Base-by-base conservation (phyloP, 2,888 invertebrate genomes). In the Nycteola revayana region DNA sequence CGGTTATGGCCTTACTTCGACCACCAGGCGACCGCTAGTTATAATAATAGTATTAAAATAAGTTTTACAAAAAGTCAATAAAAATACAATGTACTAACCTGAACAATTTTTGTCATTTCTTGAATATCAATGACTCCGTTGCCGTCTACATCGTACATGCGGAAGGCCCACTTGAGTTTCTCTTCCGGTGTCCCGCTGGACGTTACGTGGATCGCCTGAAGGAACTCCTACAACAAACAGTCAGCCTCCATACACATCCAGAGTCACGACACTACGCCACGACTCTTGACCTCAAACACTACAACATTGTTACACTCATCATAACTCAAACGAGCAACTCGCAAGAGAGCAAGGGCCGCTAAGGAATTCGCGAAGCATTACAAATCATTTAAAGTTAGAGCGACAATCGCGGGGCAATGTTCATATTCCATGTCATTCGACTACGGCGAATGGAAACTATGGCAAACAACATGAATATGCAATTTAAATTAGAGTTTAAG, bases 101-200 rank as follows among this genome's bases (percentile, higher is more conserved):
- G 98, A 54, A 98, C 98, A 76, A 98, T 98, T 92, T 98, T 98
- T 52, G 97, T 97, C 98, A 98, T 98, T 92, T 98, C 98, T 80
- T 97, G 96, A 68, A 98, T 96, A 82, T 98, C 98, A 82, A 98
- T 98, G 66, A 97, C 96, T 42, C 98, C 98, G 75, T 98, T 98
- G 28, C 98, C 97, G 81, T 98, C 98, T 25, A 98, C 98, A 81
- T 98, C 98, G 86, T 98, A 98, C 97, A 98, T 98, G 77, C 98
- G 94, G 92, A 98, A 98, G 49, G 98, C 98, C 98, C 98, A 98
- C 90, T 98, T 98, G 53, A 98, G 92, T 86, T 98, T 98, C 85
- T 98, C 98, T 82, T 98, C 98, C 11, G 98, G 98, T 53, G 98
- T 98, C 49, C 98, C 98, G 71, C 97, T 97, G 61, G 97, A 97